Evolutionary conservation across 1,140 invertebrate genomes (phyloP).

Genomic region (Euura saliciscinereae): DNA sequence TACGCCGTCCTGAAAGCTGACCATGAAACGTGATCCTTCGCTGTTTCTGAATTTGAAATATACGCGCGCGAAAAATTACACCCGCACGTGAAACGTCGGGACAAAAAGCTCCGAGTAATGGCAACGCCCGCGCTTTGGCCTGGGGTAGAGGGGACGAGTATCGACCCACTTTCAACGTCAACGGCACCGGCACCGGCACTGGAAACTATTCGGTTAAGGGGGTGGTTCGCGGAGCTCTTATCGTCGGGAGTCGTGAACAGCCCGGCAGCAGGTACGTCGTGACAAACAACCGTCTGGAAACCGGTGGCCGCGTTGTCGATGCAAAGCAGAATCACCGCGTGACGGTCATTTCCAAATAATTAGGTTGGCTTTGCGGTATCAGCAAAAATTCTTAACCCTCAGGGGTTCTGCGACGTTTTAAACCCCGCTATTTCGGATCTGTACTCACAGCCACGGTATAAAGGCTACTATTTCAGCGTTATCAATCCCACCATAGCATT

Average conservation of each 20-base stretch:
- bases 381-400: no score
- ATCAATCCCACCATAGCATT: not conserved
- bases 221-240: not conserved
- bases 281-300: not conserved
- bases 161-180: not conserved
- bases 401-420: no score
- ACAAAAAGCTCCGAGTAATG: not conserved
- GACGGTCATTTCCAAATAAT: no score
- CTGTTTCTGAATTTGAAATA: not conserved
- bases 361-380: no score
- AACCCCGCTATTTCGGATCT: not conserved
- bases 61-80: not conserved
- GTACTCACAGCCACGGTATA: not conserved
- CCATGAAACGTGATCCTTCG: no score
- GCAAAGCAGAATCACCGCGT: no score
- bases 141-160: not conserved
- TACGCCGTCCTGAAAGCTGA: no score
- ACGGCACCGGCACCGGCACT: not conserved
- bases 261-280: not conserved
- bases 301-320: no score
- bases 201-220: not conserved
- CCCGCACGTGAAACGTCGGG: not conserved
- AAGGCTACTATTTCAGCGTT: not conserved
- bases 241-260: not conserved
- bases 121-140: not conserved